Evolutionary conservation across 2,797 vertebrate genomes (phyloP), one percentile per base, ranked within the genome.

Genomic region (Oreonectes daqikongensis): DNA sequence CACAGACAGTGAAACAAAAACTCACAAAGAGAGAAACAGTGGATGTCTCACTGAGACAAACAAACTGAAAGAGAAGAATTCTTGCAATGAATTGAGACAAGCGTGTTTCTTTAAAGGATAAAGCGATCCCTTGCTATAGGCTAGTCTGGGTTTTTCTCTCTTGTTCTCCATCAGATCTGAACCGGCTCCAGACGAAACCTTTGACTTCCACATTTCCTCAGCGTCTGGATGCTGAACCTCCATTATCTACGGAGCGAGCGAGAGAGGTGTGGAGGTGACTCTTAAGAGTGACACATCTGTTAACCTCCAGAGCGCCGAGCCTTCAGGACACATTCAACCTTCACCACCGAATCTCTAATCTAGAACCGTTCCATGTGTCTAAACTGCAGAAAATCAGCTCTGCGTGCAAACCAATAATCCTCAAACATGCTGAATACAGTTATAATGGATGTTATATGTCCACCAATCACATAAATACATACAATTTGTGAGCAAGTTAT

Each of bases 141-240:
- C 78, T 77, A 52, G 42, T 79, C 78, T 74, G 50, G 64, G 70
- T 69, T 72, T 61, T 50, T 30, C 71, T 57, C 46, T 69, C 15
- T 74, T 67, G 32, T 35, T 53, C 52, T 18, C 26, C 40, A 50
- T 40, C 65, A 65, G 57, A 69, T 79, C 50, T 38, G 28, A 63
- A 53, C 70, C 3, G 5, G 22, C 64, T 75, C 61, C 75, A 78
- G 75, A 66, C 67, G 55, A 69, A 75, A 83, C 71, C 82, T 69
- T 81, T 81, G 79, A 81, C 79, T 80, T 70, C 68, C 48, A 73
- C 57, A 48, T 79, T 81, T 81, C 75, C 82, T 75, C 72, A n/a
- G n/a, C 67, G 74, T 83, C n/a, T n/a, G n/a, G n/a, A n/a, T n/a
- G n/a, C n/a, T n/a, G n/a, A n/a, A n/a, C n/a, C n/a, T n/a, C n/a